phyloP scores from a whole-genome alignment of 2,113 vertebrate genomes.

The Emydura subglobosa region DNA sequence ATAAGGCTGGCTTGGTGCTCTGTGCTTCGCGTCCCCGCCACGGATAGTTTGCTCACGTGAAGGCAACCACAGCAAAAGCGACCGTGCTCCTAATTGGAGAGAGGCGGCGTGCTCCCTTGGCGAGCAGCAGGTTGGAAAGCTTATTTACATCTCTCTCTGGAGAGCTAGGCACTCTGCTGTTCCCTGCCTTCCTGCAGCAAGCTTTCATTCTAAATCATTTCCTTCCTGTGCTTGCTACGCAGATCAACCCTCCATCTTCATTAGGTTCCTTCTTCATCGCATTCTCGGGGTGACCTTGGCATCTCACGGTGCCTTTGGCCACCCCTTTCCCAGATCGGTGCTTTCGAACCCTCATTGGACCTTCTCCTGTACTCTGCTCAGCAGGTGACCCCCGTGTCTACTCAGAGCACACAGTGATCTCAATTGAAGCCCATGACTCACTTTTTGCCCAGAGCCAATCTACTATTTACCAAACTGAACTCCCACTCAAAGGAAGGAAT shows the following conservation, averaged over 20 bases:
- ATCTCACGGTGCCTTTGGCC: not conserved
- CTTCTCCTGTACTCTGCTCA: no score
- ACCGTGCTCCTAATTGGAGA: not conserved
- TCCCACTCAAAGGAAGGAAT: not conserved
- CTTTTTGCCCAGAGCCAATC: not conserved
- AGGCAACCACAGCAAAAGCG: not conserved
- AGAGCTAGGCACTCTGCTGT: not conserved
- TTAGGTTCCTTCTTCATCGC: not conserved
- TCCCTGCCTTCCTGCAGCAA: not conserved
- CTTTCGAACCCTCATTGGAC: not conserved
- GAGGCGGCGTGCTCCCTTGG: no score
- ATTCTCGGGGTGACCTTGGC: not conserved
- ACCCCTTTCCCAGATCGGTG: not conserved
- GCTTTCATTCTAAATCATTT: constrained; percentile 21
- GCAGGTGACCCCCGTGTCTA: not conserved
- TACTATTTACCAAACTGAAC: not conserved
- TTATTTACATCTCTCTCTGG: not conserved
- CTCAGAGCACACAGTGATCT: not conserved
- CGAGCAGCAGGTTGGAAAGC: not conserved
- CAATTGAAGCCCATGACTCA: not conserved
- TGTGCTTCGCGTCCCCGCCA: not conserved
- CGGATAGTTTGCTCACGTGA: not conserved
- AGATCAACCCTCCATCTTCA: not conserved
- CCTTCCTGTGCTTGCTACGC: constrained; percentile 17
- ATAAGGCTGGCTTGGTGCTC: no score